phyloP scores from a whole-genome alignment of 2,888 invertebrate genomes.

The Drosophila robusta region DNA sequence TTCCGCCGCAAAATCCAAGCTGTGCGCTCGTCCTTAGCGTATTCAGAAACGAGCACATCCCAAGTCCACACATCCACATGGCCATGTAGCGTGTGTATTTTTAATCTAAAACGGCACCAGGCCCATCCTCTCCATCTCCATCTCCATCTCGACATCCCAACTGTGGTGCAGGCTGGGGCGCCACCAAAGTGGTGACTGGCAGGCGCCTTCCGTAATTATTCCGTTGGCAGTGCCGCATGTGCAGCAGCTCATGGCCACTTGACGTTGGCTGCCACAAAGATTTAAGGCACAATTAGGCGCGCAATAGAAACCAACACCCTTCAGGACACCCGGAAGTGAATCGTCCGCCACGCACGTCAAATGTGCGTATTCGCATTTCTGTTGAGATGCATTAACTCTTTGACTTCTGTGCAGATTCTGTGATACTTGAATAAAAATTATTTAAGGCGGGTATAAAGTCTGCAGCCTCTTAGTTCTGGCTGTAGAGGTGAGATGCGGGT shows the following conservation, averaged over 20 bases:
- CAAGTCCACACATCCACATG: slow-evolving; percentile 17
- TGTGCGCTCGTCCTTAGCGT: slow-evolving; percentile 11
- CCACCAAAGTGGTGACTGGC: slow-evolving; percentile 39
- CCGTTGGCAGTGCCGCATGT: slow-evolving; percentile 40
- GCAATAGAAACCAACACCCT: slow-evolving; percentile 49
- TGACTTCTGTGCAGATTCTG: not conserved
- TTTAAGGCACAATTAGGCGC: slow-evolving; percentile 65
- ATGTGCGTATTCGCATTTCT: slow-evolving; percentile 13
- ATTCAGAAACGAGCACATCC: slow-evolving; percentile 20
- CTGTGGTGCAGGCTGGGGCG: not conserved
- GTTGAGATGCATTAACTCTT: slow-evolving; percentile 8
- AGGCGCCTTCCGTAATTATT: slow-evolving; percentile 71
- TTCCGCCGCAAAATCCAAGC: slow-evolving; percentile 13
- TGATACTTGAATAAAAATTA: too few relatives aligned
- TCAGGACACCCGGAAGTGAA: slow-evolving; percentile 54
- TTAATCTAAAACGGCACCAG: slow-evolving; percentile 71
- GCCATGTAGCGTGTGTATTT: slow-evolving; percentile 42
- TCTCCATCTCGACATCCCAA: too few relatives aligned
- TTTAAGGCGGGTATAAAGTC: too few relatives aligned
- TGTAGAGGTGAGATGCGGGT: too few relatives aligned
- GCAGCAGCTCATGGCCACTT: slow-evolving; percentile 46
- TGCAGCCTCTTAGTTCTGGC: too few relatives aligned
- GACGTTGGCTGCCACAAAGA: slow-evolving; percentile 39
- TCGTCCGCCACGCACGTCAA: slow-evolving; percentile 21
- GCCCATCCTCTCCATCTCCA: not conserved